Percentiles rank a stretch among this genome's conserved stretches.
phyloP scores from a whole-genome alignment of 2,113 vertebrate species.

The Deroptyus accipitrinus region DNA sequence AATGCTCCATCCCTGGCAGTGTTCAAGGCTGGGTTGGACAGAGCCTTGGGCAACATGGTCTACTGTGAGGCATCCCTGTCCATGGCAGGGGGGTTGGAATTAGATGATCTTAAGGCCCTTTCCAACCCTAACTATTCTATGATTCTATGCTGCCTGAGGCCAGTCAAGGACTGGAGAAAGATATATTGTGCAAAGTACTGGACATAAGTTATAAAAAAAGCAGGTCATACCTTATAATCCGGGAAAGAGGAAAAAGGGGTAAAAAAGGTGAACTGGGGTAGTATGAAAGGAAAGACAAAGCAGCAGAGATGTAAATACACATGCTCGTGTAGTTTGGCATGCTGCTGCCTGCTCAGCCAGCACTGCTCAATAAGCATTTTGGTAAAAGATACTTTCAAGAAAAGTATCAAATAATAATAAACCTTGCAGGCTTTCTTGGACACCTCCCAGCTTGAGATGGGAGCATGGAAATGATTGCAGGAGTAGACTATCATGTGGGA shows the following conservation, averaged over 20 bases:
- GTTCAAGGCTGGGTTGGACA: not conserved
- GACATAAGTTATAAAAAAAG: not conserved
- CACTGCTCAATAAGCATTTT: not conserved
- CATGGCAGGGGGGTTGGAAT: not conserved
- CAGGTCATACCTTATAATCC: not conserved
- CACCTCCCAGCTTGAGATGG: not conserved
- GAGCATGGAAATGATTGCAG: not conserved
- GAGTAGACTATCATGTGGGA: not conserved
- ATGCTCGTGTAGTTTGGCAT: not conserved
- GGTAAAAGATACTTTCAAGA: not conserved
- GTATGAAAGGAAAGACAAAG: not conserved
- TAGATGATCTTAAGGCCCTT: not conserved
- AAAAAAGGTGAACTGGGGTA: not conserved
- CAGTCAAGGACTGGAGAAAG: not conserved
- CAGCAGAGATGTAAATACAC: not conserved
- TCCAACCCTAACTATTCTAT: not conserved
- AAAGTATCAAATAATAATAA: not conserved
- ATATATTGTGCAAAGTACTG: not conserved
- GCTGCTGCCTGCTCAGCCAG: not conserved
- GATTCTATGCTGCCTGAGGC: not conserved
- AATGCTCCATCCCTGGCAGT: not conserved
- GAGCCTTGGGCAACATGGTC: not conserved
- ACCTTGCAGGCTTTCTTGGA: not conserved
- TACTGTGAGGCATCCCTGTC: not conserved
- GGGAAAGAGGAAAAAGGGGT: not conserved